Base-by-base conservation (phyloP, 1,140 invertebrate genomes). In the Cydia amplana region DNA sequence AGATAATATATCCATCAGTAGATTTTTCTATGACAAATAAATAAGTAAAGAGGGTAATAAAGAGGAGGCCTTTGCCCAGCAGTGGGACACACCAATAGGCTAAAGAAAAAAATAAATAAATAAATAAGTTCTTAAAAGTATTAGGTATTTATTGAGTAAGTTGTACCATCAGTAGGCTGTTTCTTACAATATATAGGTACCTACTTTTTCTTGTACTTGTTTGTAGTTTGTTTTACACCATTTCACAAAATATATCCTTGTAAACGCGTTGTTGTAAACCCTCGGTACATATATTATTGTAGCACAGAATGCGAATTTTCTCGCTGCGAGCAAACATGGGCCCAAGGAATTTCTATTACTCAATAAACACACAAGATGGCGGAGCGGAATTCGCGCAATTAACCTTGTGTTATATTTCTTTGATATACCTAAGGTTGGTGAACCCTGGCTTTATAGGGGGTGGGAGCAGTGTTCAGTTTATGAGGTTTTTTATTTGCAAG, bases 331-430 rank as follows among this genome's bases (percentile, higher is more conserved):
- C 23, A 72, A 46, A 49, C 43, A 72, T 23, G 70, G 43, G 70
- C 18, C 18, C 23, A 23, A 20, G 70, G 70, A 72, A 72, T 72
- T 72, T 72, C 36, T 72, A 72, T 72, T 72, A 49, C 70, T 72
- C 70, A 72, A 72, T 72, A 49, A 72, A 72, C 36, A 72, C 70
- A 20, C 70, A 67, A 67, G 64, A 67, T 67, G 64, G 64, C 64
- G 23, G 43, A 43, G 1, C 5, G 43, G 70, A 72, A 72, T 72
- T 43, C 43, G 36, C 36, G 70, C 70, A 72, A 72, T 72, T 49
- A 72, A 72, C 70, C 70, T 49, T 46, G 36, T 72, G 70, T 72
- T 43, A 49, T 72, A 72, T 49, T 43, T 72, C 70, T 72, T 72
- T 72, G 70, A 46, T 72, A 67, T 28, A 67, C 64, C 64, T n/a